Evolutionary conservation across 1,140 invertebrate species (phyloP), one percentile per base, ranked within the genome.

Genomic region (Calephelis virginiensis): DNA sequence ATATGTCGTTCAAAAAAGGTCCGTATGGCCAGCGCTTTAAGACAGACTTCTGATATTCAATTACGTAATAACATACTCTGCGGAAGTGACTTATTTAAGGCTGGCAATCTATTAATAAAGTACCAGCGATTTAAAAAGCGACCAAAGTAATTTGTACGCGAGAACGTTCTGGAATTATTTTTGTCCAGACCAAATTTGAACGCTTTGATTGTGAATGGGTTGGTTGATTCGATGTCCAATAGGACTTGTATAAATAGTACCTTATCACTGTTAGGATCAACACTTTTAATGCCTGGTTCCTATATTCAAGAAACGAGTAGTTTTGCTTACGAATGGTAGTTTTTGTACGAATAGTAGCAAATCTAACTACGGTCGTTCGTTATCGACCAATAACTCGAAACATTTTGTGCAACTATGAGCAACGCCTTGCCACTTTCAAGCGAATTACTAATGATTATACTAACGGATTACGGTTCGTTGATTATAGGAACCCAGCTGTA

Each of bases 31-130:
- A 56, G 53, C 11, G 53, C 40, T 13, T 62, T 43, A 46, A 47
- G 14, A 17, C 40, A 62, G n/a, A 17, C 40, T 62, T 47, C 40
- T 46, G n/a, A 46, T 14, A 62, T 62, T 66, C 63, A 65, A 66
- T 64, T 65, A 64, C 45, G 56, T 64, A 65, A 71, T 65, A 45
- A 67, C 59, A 60, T 40, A 40, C 50, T 28, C 59, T 65, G 40
- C 70, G 70, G 70, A 71, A 68, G 70, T 45, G 48, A 61, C 70
- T 71, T 61, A 67, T 71, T 71, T 59, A 45, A 61, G 43, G 61
- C 63, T 63, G 62, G 62, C 53, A 56, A 56, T 56, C 53, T 56
- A 56, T 56, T 56, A 56, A 56, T 56, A 56, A 56, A 56, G 53
- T 56, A 56, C 53, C 53, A 56, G 53, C 53, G 53, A 56, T 56